Evolutionary conservation across 2,113 vertebrate genomes (phyloP).

Genomic region (Pseudopipra pipra): DNA sequence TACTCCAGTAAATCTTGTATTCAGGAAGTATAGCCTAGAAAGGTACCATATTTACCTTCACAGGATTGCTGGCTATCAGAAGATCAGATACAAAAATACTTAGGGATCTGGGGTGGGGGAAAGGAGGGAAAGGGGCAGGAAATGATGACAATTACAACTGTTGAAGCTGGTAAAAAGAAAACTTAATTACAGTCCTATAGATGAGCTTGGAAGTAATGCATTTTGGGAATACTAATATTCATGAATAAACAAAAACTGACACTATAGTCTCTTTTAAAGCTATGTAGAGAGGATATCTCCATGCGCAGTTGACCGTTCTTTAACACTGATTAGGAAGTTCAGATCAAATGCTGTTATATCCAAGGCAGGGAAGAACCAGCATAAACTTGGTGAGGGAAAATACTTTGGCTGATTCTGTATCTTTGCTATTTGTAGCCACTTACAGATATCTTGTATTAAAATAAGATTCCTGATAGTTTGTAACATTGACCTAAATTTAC

Average conservation of each 20-base stretch:
- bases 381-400: background rate
- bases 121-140: background rate
- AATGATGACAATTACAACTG: background rate
- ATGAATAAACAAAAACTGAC: background rate
- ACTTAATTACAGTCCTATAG: background rate
- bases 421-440: background rate
- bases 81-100: background rate
- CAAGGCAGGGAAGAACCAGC: background rate
- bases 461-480: background rate
- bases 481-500: background rate
- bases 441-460: background rate
- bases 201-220: background rate
- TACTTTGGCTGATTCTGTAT: background rate
- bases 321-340: background rate
- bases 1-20: background rate
- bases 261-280: background rate
- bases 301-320: background rate
- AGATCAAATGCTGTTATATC: background rate
- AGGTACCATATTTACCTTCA: background rate
- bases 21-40: background rate
- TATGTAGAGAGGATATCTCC: background rate
- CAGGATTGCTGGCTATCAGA: background rate
- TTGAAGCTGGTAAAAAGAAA: background rate
- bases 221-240: background rate
- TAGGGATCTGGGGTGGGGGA: background rate